These are phyloP conservation scores for Leucoraja ocellata DNA, from an alignment of 2,797 vertebrate species.

Conservation along the genomic window DNA sequence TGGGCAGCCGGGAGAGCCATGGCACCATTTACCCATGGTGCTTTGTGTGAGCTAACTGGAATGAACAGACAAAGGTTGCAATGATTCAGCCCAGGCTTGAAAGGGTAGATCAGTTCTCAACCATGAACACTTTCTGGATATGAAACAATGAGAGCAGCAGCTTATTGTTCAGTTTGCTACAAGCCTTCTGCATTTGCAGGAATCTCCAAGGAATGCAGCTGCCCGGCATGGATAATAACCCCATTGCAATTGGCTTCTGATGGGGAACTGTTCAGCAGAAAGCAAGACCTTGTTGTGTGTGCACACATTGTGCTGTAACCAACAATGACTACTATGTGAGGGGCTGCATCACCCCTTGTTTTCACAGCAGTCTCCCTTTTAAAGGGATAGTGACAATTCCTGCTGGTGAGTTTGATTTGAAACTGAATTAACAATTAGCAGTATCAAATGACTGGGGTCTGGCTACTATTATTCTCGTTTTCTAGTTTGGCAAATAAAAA, in stretches of 20 bases:
- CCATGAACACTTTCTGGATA: conserved; percentile 18
- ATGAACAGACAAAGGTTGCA: conserved; percentile 26
- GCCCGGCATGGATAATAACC: conserved; percentile 22
- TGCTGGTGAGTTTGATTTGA: conserved; percentile 6
- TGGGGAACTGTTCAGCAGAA: conserved; percentile 21
- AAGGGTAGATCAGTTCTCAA: conserved; percentile 23
- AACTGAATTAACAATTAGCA: conserved; percentile 18
- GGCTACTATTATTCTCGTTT: background rate
- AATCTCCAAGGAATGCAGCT: conserved; percentile 34
- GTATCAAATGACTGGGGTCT: background rate
- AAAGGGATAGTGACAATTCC: background rate
- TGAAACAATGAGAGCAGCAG: conserved; percentile 21
- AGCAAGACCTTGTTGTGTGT: conserved; percentile 32
- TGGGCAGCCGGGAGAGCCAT: background rate
- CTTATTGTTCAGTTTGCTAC: conserved; percentile 35
- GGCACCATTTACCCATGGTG: conserved; percentile 6
- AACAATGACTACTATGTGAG: conserved; percentile 37
- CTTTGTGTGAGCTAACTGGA: background rate
- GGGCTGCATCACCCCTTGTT: conserved; percentile 22
- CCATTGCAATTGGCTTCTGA: conserved; percentile 37
- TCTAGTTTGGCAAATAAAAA: background rate
- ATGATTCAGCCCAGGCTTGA: conserved; percentile 29
- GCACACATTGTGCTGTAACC: conserved; percentile 28
- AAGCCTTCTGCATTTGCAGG: conserved; percentile 31
- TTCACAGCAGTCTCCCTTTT: conserved; percentile 1